These are phyloP conservation scores for Acanthoscelides obtectus DNA, from an alignment of 2,888 invertebrate genomes.

Conservation along the genomic window DNA sequence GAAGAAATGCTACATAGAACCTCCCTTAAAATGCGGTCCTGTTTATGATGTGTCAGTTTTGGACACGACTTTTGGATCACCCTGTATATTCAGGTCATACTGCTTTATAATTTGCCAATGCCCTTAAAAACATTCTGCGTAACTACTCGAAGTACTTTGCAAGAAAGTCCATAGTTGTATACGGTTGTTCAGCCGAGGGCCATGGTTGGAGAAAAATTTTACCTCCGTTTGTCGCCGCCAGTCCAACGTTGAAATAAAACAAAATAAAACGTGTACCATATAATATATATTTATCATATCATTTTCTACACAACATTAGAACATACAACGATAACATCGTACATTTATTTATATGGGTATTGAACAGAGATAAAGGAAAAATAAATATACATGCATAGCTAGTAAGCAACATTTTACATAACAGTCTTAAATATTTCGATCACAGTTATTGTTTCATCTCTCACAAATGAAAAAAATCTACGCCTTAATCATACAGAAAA, in stretches of 20 bases:
- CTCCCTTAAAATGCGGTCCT: too few species aligned
- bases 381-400: not conserved
- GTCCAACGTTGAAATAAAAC: not conserved
- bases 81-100: too few species aligned
- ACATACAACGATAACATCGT: not conserved
- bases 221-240: too few species aligned
- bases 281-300: not conserved
- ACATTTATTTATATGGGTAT: not conserved
- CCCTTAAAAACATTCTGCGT: too few species aligned
- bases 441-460: slow-evolving; percentile 14
- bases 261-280: not conserved
- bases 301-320: not conserved
- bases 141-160: too few species aligned
- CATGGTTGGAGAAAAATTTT: too few species aligned
- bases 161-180: too few species aligned
- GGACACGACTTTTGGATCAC: too few species aligned
- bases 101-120: too few species aligned
- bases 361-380: not conserved
- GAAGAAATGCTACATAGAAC: too few species aligned
- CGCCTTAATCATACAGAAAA: not conserved
- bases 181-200: too few species aligned
- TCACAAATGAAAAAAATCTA: slow-evolving; percentile 3
- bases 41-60: too few species aligned
- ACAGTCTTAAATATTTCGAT: slow-evolving; percentile 20
- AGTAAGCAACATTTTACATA: slow-evolving; percentile 2